phyloP scores from a whole-genome alignment of 2,888 invertebrate genomes.

The Drosophila melanosoma region DNA sequence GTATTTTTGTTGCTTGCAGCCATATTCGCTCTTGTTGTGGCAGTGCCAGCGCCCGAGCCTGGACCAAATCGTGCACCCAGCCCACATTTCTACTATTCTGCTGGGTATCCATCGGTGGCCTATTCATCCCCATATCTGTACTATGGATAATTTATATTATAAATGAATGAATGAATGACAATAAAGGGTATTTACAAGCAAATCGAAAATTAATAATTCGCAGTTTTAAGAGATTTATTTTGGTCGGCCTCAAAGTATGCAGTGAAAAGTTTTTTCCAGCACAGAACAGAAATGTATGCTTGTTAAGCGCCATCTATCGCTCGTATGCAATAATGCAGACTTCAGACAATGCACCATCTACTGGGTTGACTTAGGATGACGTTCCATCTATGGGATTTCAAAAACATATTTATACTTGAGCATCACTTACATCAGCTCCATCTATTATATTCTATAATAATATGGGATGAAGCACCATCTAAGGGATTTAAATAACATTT shows the following conservation, averaged over 20 bases:
- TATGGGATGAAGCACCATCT: neutral
- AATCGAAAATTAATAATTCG: neutral
- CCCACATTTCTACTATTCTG: slow-evolving; percentile 70
- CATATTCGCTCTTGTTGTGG: slow-evolving; percentile 56
- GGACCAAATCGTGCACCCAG: slow-evolving; percentile 67
- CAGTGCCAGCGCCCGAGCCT: slow-evolving; percentile 62
- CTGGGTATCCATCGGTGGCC: slow-evolving; percentile 61
- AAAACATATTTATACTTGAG: neutral
- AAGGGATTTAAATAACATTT: neutral
- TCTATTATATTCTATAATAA: neutral
- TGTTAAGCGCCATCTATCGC: neutral
- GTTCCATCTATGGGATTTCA: neutral
- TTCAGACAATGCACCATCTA: neutral
- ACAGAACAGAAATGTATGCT: neutral
- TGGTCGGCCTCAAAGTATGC: neutral
- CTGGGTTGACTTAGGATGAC: neutral
- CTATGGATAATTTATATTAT: slow-evolving; percentile 60
- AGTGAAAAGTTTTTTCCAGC: too few species aligned
- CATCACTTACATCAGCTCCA: neutral
- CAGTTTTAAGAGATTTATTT: neutral
- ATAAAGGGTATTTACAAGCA: slow-evolving; percentile 15
- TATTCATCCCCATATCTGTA: slow-evolving; percentile 73
- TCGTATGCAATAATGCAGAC: neutral
- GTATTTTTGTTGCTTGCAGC: slow-evolving; percentile 61
- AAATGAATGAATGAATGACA: slow-evolving; percentile 7